Evolutionary conservation across 2,797 vertebrate genomes (phyloP).

Genomic region (Ceyx erithaca): DNA sequence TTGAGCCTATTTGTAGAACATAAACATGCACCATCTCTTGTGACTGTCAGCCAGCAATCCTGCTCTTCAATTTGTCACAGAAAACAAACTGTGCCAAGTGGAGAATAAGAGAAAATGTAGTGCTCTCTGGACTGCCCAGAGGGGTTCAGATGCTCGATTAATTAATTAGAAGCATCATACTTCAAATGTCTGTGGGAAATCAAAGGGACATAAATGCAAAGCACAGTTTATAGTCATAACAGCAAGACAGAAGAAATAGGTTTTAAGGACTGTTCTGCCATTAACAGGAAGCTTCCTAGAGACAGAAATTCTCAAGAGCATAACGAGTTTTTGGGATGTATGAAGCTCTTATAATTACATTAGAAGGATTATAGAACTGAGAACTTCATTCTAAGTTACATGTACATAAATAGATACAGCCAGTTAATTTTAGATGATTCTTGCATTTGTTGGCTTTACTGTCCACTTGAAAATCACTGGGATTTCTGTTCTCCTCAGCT

Average conservation of each 20-base stretch:
- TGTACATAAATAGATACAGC: not conserved
- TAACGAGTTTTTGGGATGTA: not conserved
- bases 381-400: not conserved
- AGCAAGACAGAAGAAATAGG: not conserved
- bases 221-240: not conserved
- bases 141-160: conserved; percentile 13
- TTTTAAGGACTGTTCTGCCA: not conserved
- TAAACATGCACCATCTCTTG: not conserved
- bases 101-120: not conserved
- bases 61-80: not conserved
- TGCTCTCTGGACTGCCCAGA: not conserved
- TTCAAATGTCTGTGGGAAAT: not conserved
- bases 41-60: not conserved
- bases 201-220: not conserved
- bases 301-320: not conserved
- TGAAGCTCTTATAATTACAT: not conserved
- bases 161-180: not conserved
- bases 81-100: not conserved
- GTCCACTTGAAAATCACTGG: not conserved
- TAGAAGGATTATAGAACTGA: not conserved
- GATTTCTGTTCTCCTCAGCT: not conserved
- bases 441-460: not conserved
- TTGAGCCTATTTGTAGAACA: not conserved
- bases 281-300: not conserved
- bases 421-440: not conserved